Conservation (phyloP, 2,888 invertebrate genomes). For the Erebia aethiops region DNA sequence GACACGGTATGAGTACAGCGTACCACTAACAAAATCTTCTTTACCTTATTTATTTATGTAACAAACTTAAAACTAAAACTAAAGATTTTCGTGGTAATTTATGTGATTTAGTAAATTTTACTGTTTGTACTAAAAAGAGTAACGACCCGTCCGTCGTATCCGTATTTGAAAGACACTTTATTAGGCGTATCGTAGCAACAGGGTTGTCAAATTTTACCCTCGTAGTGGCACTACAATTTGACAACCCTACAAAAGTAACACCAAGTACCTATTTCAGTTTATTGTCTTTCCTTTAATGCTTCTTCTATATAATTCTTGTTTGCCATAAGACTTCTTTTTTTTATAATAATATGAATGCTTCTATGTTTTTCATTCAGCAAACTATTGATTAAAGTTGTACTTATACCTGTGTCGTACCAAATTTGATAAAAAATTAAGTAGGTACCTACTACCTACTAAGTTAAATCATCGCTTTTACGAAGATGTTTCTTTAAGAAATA, state of each 20-base stretch:
- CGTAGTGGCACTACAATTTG: neutral
- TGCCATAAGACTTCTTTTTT: no score
- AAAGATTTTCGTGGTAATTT: neutral
- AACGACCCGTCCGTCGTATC: slow-evolving; percentile 2
- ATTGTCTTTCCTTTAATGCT: no score
- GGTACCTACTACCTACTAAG: no score
- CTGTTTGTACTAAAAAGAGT: slow-evolving; percentile 10
- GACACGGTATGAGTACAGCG: neutral
- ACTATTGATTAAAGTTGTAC: neutral
- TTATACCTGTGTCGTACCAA: neutral
- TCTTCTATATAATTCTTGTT: no score
- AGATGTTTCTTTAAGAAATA: no score
- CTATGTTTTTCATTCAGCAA: no score
- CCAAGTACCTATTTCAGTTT: neutral
- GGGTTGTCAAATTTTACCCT: slow-evolving; percentile 13
- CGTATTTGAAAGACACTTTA: slow-evolving; percentile 15
- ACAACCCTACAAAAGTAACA: neutral
- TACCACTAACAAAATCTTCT: neutral
- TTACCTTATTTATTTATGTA: neutral
- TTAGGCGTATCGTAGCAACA: slow-evolving; percentile 15
- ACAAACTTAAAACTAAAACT: no score
- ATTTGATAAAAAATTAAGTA: neutral
- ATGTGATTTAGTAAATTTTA: slow-evolving; percentile 12
- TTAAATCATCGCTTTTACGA: no score
- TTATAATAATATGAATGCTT: no score